Base-by-base conservation (phyloP, 1,140 invertebrate species). In the Bombus haemorrhoidalis region DNA sequence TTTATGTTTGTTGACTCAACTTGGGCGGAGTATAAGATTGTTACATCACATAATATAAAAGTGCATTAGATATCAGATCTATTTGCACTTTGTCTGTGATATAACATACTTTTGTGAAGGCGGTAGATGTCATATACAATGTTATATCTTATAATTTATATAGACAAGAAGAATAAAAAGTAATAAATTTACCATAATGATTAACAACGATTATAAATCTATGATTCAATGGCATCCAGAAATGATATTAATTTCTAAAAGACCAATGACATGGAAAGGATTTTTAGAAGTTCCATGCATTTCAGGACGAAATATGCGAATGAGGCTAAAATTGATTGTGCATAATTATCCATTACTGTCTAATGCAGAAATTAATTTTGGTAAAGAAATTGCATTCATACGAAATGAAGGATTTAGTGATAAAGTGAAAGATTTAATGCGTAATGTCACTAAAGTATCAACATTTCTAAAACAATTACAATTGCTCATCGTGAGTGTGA, bases 221-320 rank as follows among this genome's bases (percentile, higher is more conserved):
- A 91, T 94, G 41, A 77, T 91, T 3, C 66, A 91, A 34, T 75
- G 74, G 15, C 90, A 92, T 91, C 93, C 93, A 13, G 89, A 93
- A 71, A 85, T 94, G 39, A 79, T 93, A 77, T 78, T 93, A 22
- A 74, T 89, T 8, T 92, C 90, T 25, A 74, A 91, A 73, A 82
- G 79, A 37, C 93, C 93, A 41, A 66, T 87, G 13, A 90, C 89
- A 12, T 93, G 91, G 92, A 83, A 91, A 83, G 93, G 93, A 9
- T 89, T 92, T 81, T 82, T 94, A 41, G 87, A 78, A 4, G 53
- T 93, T 8, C 41, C 64, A 0, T 28, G 68, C 41, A 68, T 37
- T 13, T 59, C 47, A 39, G 75, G 62, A 41, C 12, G 13, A 59
- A 83, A 79, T 72, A 53, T 77, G 3, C 79, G 88, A 79, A 57